These are phyloP conservation scores for Ditula angustiorana DNA, from an alignment of 2,888 invertebrate species.

Conservation along the genomic window DNA sequence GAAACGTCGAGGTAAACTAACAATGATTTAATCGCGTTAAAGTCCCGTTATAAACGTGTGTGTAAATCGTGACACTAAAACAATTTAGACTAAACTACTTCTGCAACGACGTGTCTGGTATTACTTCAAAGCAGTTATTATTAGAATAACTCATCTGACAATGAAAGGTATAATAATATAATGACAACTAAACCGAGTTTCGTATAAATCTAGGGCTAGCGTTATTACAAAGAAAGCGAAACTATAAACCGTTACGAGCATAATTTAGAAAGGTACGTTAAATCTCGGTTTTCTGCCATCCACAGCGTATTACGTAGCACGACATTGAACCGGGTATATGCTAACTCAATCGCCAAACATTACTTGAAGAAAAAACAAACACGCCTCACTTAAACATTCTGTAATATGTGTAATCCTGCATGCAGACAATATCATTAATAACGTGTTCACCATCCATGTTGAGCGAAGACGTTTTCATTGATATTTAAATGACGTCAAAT, in stretches of 20 bases:
- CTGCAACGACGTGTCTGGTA: not conserved
- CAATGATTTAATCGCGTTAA: too few relatives aligned
- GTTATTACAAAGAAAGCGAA: slow-evolving; percentile 24
- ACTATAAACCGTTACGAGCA: slow-evolving; percentile 10
- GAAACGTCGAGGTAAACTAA: too few relatives aligned
- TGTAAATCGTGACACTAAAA: too few relatives aligned
- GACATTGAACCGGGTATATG: slow-evolving; percentile 3
- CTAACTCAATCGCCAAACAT: slow-evolving; percentile 7
- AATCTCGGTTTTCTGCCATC: not conserved
- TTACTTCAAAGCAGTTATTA: not conserved
- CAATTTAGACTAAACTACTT: too few relatives aligned
- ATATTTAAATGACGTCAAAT: too few relatives aligned
- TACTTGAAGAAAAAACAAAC: not conserved
- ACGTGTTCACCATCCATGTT: too few relatives aligned
- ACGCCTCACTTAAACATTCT: not conserved
- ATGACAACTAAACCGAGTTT: not conserved
- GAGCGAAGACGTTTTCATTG: not conserved
- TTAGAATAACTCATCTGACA: not conserved
- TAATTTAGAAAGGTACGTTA: slow-evolving; percentile 25
- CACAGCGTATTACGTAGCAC: not conserved
- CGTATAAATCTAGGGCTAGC: slow-evolving; percentile 9
- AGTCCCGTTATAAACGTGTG: too few relatives aligned
- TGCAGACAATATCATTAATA: too few relatives aligned
- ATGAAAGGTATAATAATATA: not conserved
- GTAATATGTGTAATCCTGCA: not conserved